Evolutionary conservation across 1,140 invertebrate genomes (phyloP).

Genomic region (Caerostris darwini): DNA sequence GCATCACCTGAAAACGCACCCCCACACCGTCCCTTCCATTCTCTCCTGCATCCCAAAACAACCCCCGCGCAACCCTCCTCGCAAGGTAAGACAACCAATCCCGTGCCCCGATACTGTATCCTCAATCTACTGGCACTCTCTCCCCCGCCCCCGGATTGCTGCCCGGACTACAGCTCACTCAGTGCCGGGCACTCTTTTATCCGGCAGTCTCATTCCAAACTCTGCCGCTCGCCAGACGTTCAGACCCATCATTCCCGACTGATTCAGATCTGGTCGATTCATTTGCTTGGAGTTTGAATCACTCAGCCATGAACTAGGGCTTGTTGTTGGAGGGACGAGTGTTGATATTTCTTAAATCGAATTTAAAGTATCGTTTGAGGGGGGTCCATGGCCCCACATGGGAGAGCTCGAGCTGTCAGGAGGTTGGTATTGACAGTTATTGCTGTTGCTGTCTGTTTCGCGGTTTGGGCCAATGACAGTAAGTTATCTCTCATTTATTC

Average conservation of each 20-base stretch:
- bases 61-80: background rate
- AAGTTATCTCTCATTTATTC: slow-evolving; percentile 18
- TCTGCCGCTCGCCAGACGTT: no score
- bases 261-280: background rate
- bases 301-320: background rate
- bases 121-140: background rate
- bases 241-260: background rate
- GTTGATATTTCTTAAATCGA: background rate
- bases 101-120: slow-evolving; percentile 48
- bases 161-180: background rate
- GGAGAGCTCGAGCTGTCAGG: slow-evolving; percentile 33
- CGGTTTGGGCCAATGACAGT: slow-evolving; percentile 54
- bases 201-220: background rate
- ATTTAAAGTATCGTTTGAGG: background rate
- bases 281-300: background rate
- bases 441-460: slow-evolving; percentile 30
- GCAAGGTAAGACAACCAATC: slow-evolving; percentile 43
- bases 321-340: background rate
- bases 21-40: background rate
- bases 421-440: slow-evolving; percentile 47
- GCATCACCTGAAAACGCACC: background rate
- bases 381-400: slow-evolving; percentile 34
- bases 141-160: slow-evolving; percentile 19
- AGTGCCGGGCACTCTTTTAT: background rate
- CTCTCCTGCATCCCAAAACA: slow-evolving; percentile 28